Evolutionary conservation across 2,113 vertebrate genomes (phyloP).

Genomic region (Buteo buteo): DNA sequence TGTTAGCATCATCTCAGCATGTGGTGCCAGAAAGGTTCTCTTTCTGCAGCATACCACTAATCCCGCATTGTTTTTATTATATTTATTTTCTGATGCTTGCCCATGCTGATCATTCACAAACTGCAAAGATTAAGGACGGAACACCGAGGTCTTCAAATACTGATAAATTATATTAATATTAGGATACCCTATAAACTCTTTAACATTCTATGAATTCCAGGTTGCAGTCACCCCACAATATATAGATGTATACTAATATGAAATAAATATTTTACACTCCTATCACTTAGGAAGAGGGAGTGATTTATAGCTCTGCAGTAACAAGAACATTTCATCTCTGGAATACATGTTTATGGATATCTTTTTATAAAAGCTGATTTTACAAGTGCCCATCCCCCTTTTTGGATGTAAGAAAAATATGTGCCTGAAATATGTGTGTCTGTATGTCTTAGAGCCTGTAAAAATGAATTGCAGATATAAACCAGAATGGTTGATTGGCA

Average conservation of each 20-base stretch:
- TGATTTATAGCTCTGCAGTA: not conserved
- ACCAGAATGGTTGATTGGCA: not conserved
- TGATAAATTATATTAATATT: slow-evolving; percentile 17
- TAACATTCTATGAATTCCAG: not conserved
- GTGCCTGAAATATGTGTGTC: not conserved
- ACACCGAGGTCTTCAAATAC: not conserved
- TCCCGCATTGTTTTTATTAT: slow-evolving; percentile 43
- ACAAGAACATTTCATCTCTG: not conserved
- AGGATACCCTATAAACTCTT: not conserved
- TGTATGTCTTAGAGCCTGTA: not conserved
- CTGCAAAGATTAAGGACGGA: not conserved
- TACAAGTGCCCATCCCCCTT: not conserved
- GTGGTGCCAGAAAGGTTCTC: slow-evolving; percentile 51
- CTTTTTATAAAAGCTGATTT: slow-evolving; percentile 7
- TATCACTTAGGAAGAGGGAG: not conserved
- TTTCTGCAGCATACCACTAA: slow-evolving; percentile 40
- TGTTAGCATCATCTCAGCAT: slow-evolving; percentile 65
- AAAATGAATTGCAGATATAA: not conserved
- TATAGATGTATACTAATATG: not conserved
- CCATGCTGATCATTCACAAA: not conserved
- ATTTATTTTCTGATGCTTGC: slow-evolving; percentile 42
- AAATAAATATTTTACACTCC: slow-evolving; percentile 7
- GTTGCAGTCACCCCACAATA: not conserved
- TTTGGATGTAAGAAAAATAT: not conserved
- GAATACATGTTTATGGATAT: not conserved